These are phyloP conservation scores for Ridgeia piscesae DNA, from an alignment of 1,140 invertebrate species.

Conservation along the genomic window DNA sequence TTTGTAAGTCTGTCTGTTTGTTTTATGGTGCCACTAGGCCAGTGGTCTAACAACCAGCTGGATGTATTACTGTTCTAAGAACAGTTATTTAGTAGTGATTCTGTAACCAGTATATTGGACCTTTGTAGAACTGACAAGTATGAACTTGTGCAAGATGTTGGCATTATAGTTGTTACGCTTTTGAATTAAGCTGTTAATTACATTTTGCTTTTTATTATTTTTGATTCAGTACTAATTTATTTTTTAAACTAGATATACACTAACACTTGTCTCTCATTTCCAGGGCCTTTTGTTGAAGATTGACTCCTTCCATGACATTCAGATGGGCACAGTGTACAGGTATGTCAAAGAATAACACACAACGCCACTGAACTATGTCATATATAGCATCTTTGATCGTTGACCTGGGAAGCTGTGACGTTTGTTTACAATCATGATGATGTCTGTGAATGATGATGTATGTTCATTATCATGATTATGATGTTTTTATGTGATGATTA, in stretches of 20 bases:
- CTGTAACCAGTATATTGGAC: neutral
- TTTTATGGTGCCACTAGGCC: too few relatives aligned
- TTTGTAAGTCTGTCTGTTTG: too few relatives aligned
- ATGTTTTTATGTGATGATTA: neutral
- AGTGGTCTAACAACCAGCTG: too few relatives aligned
- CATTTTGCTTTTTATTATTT: conserved; percentile 28
- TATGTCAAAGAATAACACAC: conserved; percentile 22
- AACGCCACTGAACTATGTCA: neutral
- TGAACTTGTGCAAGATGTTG: too few relatives aligned
- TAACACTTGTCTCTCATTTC: neutral
- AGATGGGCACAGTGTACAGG: conserved; percentile 91
- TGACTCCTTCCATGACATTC: conserved; percentile 94
- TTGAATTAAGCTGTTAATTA: too few relatives aligned
- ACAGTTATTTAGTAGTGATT: neutral
- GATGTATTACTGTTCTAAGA: neutral
- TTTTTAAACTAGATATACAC: too few relatives aligned
- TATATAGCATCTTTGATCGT: neutral
- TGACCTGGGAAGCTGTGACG: too few relatives aligned
- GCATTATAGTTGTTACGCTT: too few relatives aligned
- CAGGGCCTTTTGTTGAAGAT: conserved; percentile 88
- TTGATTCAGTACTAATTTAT: neutral
- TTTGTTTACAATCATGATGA: too few relatives aligned
- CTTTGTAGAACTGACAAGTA: too few relatives aligned
- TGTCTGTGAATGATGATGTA: neutral
- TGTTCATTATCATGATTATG: neutral